These are phyloP conservation scores for Palythoa caribaeorum DNA, from an alignment of 92 coral and sea anemone species.

Conservation along the genomic window DNA sequence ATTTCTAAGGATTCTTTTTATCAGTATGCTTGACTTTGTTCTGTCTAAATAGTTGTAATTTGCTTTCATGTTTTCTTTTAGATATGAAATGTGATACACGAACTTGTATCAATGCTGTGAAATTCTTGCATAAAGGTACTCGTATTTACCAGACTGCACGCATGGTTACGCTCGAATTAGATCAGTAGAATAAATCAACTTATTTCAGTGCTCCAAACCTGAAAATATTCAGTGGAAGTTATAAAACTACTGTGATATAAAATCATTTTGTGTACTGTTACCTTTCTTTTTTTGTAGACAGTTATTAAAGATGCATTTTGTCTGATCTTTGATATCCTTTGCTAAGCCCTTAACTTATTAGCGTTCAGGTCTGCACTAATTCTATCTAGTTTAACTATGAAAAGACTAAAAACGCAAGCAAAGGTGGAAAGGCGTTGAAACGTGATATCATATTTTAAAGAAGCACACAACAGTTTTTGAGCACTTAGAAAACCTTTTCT, in stretches of 20 bases:
- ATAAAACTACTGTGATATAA: not conserved
- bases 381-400: not conserved
- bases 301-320: not conserved
- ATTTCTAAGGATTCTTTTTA: too few species aligned
- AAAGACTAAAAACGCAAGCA: not conserved
- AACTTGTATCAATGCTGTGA: too few species aligned
- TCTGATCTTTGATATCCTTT: not conserved
- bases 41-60: too few species aligned
- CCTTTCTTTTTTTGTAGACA: not conserved
- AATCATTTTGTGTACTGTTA: not conserved
- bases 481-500: not conserved
- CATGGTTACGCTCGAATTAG: too few species aligned
- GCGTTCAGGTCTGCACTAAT: not conserved
- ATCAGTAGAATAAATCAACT: not conserved
- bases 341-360: not conserved
- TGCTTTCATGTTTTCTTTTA: too few species aligned
- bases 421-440: not conserved
- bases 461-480: not conserved
- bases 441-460: not conserved
- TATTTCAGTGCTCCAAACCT: not conserved
- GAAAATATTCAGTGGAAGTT: not conserved
- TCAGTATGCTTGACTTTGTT: too few species aligned
- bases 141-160: too few species aligned
- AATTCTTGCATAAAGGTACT: too few species aligned
- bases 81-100: too few species aligned